A percentile compares a stretch with the other conserved stretches of the same genome.
Evolutionary conservation across 2,888 invertebrate genomes (phyloP).

Genomic region (Germaria angustata): DNA sequence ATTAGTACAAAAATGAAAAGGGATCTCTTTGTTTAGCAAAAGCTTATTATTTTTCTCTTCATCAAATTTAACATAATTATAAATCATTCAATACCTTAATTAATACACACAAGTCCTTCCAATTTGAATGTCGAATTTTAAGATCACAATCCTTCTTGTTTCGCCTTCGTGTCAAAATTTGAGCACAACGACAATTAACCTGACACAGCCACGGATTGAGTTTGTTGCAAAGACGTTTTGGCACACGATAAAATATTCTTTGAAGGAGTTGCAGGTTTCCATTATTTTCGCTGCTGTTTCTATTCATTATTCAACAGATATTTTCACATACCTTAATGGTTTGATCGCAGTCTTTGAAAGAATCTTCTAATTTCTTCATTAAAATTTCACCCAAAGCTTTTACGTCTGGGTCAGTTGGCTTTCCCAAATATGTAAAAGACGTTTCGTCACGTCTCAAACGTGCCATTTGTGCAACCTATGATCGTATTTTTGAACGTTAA

Average conservation of each 20-base stretch:
- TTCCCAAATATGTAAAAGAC: constrained; percentile 6
- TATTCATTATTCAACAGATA: not conserved
- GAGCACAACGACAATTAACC: not conserved
- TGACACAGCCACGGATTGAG: constrained; percentile 25
- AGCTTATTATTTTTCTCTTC: too few species aligned
- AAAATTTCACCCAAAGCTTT: constrained; percentile 48
- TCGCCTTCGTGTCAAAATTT: too few species aligned
- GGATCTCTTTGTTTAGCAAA: too few species aligned
- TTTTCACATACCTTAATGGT: constrained; percentile 45
- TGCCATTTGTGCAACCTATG: constrained; percentile 28
- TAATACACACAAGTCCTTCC: too few species aligned
- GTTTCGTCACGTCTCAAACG: constrained; percentile 50
- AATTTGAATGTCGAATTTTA: too few species aligned
- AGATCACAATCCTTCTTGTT: too few species aligned
- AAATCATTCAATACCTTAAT: too few species aligned
- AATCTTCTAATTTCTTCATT: constrained; percentile 47
- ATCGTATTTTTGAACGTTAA: not conserved
- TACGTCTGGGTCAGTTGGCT: constrained; percentile 24
- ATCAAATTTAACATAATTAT: too few species aligned
- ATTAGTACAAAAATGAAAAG: too few species aligned
- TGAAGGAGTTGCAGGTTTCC: not conserved
- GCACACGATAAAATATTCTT: constrained; percentile 54
- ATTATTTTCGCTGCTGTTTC: not conserved
- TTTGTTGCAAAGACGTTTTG: constrained; percentile 48
- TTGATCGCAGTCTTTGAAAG: constrained; percentile 52